Evolutionary conservation across 2,113 vertebrate species (phyloP).

Genomic region (Pitta sordida): DNA sequence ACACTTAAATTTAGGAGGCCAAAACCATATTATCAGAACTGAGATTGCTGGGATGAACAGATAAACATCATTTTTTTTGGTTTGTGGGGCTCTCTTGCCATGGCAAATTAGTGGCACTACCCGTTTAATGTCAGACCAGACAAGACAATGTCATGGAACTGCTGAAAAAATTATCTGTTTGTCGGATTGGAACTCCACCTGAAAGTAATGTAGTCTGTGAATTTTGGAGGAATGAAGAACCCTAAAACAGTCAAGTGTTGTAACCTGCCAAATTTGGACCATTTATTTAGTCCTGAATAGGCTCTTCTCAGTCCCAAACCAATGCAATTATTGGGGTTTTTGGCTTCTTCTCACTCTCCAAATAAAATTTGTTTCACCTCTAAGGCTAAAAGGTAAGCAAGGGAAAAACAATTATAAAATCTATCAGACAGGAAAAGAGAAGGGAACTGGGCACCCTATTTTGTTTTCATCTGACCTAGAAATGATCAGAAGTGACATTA

Average conservation of each 20-base stretch:
- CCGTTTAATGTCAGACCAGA: not conserved
- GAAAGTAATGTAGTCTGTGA: not conserved
- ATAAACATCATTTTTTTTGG: not conserved
- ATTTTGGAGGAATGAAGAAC: not conserved
- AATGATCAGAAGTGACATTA: not conserved
- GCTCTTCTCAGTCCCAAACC: not conserved
- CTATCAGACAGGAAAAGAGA: not conserved
- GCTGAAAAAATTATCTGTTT: not conserved
- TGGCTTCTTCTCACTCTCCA: not conserved
- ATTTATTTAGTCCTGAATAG: not conserved
- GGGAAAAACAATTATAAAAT: not conserved
- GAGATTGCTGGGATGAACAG: not conserved
- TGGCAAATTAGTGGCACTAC: not conserved
- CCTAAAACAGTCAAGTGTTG: not conserved
- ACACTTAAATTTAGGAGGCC: not conserved
- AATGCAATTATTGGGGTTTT: not conserved
- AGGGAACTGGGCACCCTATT: not conserved
- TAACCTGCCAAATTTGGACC: not conserved
- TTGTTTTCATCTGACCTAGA: not conserved
- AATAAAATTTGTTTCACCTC: not conserved
- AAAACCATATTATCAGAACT: not conserved
- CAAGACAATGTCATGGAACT: not conserved
- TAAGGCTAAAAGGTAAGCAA: not conserved
- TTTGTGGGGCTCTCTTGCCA: not conserved
- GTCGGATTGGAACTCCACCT: not conserved